These are phyloP conservation scores for Cricetomys ansorgei DNA, from an alignment of 2,113 vertebrate species.

Conservation along the genomic window DNA sequence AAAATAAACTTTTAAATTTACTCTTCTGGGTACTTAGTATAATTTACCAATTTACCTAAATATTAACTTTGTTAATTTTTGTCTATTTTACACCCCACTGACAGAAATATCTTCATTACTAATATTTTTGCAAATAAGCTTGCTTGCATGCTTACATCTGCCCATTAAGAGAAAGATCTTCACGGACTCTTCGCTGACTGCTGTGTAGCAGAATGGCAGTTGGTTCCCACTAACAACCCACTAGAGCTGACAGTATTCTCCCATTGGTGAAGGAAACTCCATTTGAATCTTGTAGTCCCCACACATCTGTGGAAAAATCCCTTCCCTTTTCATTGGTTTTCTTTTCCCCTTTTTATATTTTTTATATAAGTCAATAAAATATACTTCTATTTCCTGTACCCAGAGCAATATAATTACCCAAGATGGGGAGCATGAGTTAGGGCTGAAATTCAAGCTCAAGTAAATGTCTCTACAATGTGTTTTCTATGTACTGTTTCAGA, in stretches of 20 bases:
- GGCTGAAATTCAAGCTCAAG: constrained; percentile 9
- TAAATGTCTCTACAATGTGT: not conserved
- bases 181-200: not conserved
- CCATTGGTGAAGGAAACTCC: not conserved
- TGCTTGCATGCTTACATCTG: not conserved
- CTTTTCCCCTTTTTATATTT: not conserved
- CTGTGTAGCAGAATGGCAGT: not conserved
- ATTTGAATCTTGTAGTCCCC: not conserved
- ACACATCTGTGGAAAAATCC: not conserved
- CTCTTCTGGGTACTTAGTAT: not conserved
- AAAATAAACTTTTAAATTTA: not conserved
- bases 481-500: not conserved
- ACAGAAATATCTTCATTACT: not conserved
- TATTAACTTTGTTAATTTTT: not conserved
- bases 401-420: not conserved
- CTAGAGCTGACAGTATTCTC: not conserved
- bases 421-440: not conserved
- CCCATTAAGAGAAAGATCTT: not conserved
- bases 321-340: no score
- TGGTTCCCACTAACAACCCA: not conserved
- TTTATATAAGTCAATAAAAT: not conserved
- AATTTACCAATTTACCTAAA: not conserved
- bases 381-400: not conserved
- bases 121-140: not conserved
- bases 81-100: not conserved